Evolutionary conservation across 2,113 vertebrate genomes (phyloP), one percentile per base, ranked within the genome.

Genomic region (Sciurus niger): DNA sequence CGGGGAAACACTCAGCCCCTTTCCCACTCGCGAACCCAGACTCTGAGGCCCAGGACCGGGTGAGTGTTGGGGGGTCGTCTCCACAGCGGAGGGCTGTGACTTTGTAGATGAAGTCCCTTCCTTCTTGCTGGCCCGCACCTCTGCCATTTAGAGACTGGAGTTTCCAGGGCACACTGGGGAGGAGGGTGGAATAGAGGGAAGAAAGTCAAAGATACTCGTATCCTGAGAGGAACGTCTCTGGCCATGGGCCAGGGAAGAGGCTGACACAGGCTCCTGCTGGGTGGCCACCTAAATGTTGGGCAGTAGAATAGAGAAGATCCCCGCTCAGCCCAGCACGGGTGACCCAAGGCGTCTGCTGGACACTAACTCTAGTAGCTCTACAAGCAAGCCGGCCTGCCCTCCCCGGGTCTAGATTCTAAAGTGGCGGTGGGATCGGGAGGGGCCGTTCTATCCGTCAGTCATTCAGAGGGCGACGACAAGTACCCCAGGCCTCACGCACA

Each of bases 1-100:
- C 3, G 14, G 65, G 43, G 80, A 91, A 93, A 90, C 11, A 70
- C 51, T 89, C 90, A 46, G n/a, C 51, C 40, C 53, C 34, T 74
- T 70, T 22, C 86, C 58, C 24, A 17, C 4, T 51, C 20, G 32
- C n/a, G 80, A 20, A 43, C 78, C 8, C 17, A 30, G 86, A 43
- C 46, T 48, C 46, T 48, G 46, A 48, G 46, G 46, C 46, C 46
- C 68, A 58, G 13, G 89, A 43, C 53, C 16, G 28, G 22, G 37
- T 18, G 8, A 13, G 16, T 8, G 46, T 20, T 34, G 8, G 5
- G 14, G 37, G 60, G 30, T 3, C 65, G 68, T 80, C 51, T 14
- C 51, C 51, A 13, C 17, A 18, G 55, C 3, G 55, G 16, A 18
- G 55, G 51, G 55, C 18, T 46, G 14, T 43, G 20, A 30, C 51